Percentiles rank a stretch among this genome's conserved stretches.
phyloP scores from a whole-genome alignment of 2,888 invertebrate species.

The Andricus curvator region DNA sequence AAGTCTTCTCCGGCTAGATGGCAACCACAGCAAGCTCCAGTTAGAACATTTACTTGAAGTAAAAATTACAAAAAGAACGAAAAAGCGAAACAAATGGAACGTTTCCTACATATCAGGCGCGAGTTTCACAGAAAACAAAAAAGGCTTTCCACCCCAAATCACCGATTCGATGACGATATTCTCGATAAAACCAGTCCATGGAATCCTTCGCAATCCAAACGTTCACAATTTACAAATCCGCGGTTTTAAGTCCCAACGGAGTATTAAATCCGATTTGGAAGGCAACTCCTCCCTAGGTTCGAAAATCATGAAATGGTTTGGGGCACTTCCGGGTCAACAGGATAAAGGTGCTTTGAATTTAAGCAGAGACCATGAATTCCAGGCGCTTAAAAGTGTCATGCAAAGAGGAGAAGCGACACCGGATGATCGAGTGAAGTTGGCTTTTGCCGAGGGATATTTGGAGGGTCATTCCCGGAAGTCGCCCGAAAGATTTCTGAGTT shows the following conservation, averaged over 20 bases:
- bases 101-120: conserved; percentile 72
- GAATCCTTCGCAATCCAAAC: conserved; percentile 57
- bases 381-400: conserved; percentile 80
- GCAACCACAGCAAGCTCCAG: conserved; percentile 59
- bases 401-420: conserved; percentile 79
- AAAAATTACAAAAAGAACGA: conserved; percentile 54
- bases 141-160: conserved; percentile 61
- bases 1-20: conserved; percentile 58
- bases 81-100: conserved; percentile 68
- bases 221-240: conserved; percentile 81
- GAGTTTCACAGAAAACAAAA: conserved; percentile 72
- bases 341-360: conserved; percentile 54
- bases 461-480: conserved; percentile 82
- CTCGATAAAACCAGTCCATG: conserved; percentile 58
- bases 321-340: conserved; percentile 52
- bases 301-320: conserved; percentile 67
- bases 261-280: conserved; percentile 84
- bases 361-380: conserved; percentile 75
- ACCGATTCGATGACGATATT: conserved; percentile 56
- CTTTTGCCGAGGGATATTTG: conserved; percentile 94
- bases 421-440: conserved; percentile 88
- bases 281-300: conserved; percentile 83
- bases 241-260: conserved; percentile 90
- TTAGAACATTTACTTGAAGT: conserved; percentile 61
- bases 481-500: conserved; percentile 76